A percentile compares a stretch with the other conserved stretches of the same genome.
phyloP scores from a whole-genome alignment of 2,888 invertebrate genomes.

The Nebria salina region DNA sequence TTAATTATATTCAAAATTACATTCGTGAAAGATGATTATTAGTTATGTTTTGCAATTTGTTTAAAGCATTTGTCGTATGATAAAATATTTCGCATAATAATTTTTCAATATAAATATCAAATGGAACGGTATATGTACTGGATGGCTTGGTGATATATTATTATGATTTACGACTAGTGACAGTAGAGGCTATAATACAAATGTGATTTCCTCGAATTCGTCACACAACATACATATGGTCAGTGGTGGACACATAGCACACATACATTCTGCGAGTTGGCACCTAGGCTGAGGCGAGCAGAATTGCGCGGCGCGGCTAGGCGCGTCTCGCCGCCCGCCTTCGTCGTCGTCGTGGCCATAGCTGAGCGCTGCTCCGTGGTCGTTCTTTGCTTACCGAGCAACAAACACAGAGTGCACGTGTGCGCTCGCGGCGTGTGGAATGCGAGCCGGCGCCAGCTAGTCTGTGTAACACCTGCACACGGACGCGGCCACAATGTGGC shows the following conservation, averaged over 20 bases:
- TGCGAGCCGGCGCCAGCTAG: slow-evolving; percentile 72
- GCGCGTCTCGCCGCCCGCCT: not conserved
- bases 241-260: not conserved
- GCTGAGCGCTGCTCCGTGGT: not conserved
- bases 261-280: not conserved
- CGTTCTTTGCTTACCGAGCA: not conserved
- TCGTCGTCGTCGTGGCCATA: not conserved
- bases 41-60: too few species aligned
- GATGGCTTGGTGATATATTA: too few species aligned
- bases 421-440: slow-evolving; percentile 63
- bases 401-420: slow-evolving; percentile 58
- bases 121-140: too few species aligned
- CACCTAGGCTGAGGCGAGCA: not conserved
- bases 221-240: not conserved
- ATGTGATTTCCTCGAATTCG: not conserved
- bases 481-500: not conserved
- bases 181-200: not conserved
- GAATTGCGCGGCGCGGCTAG: too few species aligned
- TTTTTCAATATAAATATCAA: too few species aligned
- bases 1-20: too few species aligned
- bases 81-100: too few species aligned
- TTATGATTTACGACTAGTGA: not conserved
- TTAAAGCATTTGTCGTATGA: too few species aligned
- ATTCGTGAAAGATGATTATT: too few species aligned
- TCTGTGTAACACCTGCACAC: slow-evolving; percentile 73